Evolutionary conservation across 2,113 vertebrate species (phyloP), one percentile per base, ranked within the genome.

Genomic region (Clupea harengus): DNA sequence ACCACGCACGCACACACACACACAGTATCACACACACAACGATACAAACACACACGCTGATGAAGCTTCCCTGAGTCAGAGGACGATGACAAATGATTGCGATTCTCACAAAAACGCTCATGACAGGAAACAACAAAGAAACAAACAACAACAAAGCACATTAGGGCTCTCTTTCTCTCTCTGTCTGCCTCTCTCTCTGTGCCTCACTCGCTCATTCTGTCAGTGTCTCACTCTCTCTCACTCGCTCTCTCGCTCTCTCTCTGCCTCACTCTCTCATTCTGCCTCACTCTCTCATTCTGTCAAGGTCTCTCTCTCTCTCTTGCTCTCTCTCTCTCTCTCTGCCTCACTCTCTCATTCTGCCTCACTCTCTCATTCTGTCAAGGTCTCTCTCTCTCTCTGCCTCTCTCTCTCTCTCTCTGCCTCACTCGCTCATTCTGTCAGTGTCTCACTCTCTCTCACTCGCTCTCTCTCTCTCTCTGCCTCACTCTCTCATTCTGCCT

Each of bases 1-100:
- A 50, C 82, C 89, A 82, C 47, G 18, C n/a, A 39, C 84, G 32
- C 64, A 84, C 86, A 89, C 85, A 85, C 52, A 64, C 57, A 64
- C 57, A 64, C 57, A 64, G 39, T 39, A 39, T 39, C 57, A 64
- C 57, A 64, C 20, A 64, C 18, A 22, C 20, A n/a, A 4, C 4
- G 22, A 64, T 22, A 64, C 22, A 64, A 2, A 64, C 18, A 64
- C 18, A 64, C n/a, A 72, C 8, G 9, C 52, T 54, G 82, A 86
- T 81, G 32, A 86, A 78, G 60, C 54, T 32, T 78, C 72, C 32
- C 32, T 78, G 72, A 75, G 28, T 75, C 72, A 78, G 72, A 78
- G 72, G 25, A 39, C 15, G 72, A 39, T 78, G 72, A 78, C 25
- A 39, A 78, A 78, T 78, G 72, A 78, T 39, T 78, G 72, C 72